Evolutionary conservation across 2,113 vertebrate genomes (phyloP), one percentile per base, ranked within the genome.

Genomic region (Chiloscyllium plagiosum): DNA sequence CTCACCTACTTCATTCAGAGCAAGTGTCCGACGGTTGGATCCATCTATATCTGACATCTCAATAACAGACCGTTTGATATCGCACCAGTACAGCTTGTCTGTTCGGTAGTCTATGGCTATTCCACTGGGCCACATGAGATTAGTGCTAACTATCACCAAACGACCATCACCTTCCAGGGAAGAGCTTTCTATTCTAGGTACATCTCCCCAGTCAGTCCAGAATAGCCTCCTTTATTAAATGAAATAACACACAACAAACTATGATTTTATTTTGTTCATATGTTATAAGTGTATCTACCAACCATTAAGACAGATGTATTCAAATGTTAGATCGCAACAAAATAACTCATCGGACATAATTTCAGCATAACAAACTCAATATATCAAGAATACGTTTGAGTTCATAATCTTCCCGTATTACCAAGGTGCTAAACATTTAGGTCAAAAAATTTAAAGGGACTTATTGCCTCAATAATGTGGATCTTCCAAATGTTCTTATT

Each of bases 1-100:
- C 99, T 99, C 98, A 99, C 99, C 99, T 99, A 99, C 98, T 98
- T 99, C 98, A 94, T 98, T 98, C 98, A 98, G 97, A 96, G 96
- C 96, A 97, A 99, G 97, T 96, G 97, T 96, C 96, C n/a, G 98
- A 52, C 98, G 98, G 94, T 97, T 96, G 8, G 98, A 98, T 61
- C 99, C 99, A 95, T 99, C 98, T 97, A 99, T 97, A 68, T 97
- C 97, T 5, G 98, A 97, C 0, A 97, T 98, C 97, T 99, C 99
- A 50, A 99, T 96, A 96, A 97, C 95, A 0, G 98, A 98, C 70
- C 72, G 97, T 95, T 97, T 97, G 95, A 98, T 97, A 97, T 99
- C 98, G 0, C 98, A 99, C 99, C 99, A 99, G 96, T 98, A 99
- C 93, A 99, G 22, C 29, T 97, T 98, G 96, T 98, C 96, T 0